Percentiles rank a stretch among this genome's conserved stretches.
Conservation (phyloP, 2,888 invertebrate genomes). For the Ceramica pisi region DNA sequence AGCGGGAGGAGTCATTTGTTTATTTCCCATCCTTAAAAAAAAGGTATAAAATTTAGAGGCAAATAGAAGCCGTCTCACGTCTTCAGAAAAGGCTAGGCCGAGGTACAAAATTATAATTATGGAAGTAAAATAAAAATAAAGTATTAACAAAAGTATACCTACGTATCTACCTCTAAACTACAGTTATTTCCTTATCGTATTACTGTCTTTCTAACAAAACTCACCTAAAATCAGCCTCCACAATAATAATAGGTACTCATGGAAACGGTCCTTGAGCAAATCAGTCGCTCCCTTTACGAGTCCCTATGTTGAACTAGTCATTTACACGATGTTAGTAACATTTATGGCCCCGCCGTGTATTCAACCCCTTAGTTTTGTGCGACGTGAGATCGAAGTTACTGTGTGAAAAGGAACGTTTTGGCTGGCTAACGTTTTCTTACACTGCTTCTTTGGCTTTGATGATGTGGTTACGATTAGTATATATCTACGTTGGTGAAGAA, state of each 20-base stretch:
- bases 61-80: too few species aligned
- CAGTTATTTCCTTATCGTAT: not conserved
- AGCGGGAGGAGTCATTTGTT: too few species aligned
- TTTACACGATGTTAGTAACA: conserved; percentile 66
- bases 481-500: not conserved
- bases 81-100: too few species aligned
- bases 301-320: conserved; percentile 56
- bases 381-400: conserved; percentile 44
- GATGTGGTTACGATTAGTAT: not conserved
- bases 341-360: conserved; percentile 62
- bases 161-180: too few species aligned
- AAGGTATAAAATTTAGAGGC: too few species aligned
- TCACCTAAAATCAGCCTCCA: conserved; percentile 2
- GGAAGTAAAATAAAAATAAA: too few species aligned
- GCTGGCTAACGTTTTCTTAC: not conserved
- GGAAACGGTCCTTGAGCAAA: conserved; percentile 45
- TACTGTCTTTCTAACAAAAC: not conserved
- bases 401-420: not conserved
- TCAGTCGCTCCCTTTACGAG: conserved; percentile 60
- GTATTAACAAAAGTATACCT: too few species aligned
- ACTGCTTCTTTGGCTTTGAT: not conserved
- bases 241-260: conserved; percentile 33
- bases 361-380: conserved; percentile 46
- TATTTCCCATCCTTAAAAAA: too few species aligned
- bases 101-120: too few species aligned